Evolutionary conservation across 92 coral and sea anemone species (phyloP).

Genomic region (Paragorgia papillata): DNA sequence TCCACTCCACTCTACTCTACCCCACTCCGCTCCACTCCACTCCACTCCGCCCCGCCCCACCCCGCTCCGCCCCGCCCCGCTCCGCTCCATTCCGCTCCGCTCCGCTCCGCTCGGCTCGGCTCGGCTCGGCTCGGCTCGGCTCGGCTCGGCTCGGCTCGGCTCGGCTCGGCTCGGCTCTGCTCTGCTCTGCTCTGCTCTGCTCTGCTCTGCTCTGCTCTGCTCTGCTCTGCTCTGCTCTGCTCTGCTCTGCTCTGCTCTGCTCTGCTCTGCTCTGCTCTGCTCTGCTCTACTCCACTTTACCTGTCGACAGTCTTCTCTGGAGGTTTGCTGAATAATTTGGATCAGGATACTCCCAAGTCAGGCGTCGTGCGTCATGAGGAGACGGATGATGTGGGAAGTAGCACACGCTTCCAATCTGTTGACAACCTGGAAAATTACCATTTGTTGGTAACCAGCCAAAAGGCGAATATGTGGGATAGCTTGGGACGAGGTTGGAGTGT

Average conservation of each 20-base stretch:
- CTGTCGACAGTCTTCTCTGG: neutral
- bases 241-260: no score
- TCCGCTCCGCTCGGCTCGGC: neutral
- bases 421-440: neutral
- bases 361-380: neutral
- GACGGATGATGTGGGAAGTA: no score
- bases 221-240: no score
- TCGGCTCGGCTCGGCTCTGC: neutral
- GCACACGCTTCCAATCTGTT: neutral
- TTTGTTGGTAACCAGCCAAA: neutral
- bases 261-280: no score
- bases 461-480: neutral
- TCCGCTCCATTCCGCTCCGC: neutral
- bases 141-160: neutral
- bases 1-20: no score
- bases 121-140: neutral
- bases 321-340: neutral
- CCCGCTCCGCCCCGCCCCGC: conserved; percentile 3
- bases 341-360: neutral
- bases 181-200: no score
- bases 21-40: no score
- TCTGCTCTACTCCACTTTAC: neutral
- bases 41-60: neutral
- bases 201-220: no score
- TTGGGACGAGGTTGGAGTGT: neutral